Conservation (phyloP, 2,797 vertebrate species). For the Pantherophis alleghaniensis region DNA sequence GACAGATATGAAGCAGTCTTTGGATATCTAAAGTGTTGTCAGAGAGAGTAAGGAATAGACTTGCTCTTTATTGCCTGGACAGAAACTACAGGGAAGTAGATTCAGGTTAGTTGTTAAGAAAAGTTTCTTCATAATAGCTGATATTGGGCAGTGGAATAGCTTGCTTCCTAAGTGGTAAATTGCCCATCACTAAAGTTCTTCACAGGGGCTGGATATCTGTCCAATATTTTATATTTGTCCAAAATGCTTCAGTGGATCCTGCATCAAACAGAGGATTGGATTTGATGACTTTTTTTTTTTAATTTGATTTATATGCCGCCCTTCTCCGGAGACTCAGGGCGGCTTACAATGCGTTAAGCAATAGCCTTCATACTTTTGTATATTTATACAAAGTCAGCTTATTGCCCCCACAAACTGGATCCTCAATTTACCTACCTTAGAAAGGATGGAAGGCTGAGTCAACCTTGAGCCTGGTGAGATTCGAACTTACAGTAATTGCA, state of each 20-base stretch:
- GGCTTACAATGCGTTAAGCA: too few relatives aligned
- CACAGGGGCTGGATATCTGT: background rate
- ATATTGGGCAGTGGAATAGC: background rate
- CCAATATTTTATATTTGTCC: background rate
- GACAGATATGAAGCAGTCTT: background rate
- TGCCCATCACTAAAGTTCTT: background rate
- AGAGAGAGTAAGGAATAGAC: background rate
- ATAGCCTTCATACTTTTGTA: too few relatives aligned
- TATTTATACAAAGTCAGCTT: too few relatives aligned
- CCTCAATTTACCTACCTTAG: too few relatives aligned
- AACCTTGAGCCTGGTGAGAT: too few relatives aligned
- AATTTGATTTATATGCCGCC: too few relatives aligned
- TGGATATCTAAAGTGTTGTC: background rate
- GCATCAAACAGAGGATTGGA: background rate
- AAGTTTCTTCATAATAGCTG: background rate
- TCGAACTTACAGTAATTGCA: too few relatives aligned
- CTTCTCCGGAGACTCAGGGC: too few relatives aligned
- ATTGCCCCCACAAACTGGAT: too few relatives aligned
- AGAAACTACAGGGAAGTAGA: background rate
- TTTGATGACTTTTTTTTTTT: background rate
- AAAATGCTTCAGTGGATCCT: background rate
- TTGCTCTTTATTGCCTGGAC: background rate
- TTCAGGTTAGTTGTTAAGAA: background rate
- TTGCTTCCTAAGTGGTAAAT: background rate
- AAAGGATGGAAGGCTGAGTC: too few relatives aligned